Evolutionary conservation across 2,888 invertebrate genomes (phyloP), one percentile per base, ranked within the genome.

Genomic region (Caenorhabditis afra): DNA sequence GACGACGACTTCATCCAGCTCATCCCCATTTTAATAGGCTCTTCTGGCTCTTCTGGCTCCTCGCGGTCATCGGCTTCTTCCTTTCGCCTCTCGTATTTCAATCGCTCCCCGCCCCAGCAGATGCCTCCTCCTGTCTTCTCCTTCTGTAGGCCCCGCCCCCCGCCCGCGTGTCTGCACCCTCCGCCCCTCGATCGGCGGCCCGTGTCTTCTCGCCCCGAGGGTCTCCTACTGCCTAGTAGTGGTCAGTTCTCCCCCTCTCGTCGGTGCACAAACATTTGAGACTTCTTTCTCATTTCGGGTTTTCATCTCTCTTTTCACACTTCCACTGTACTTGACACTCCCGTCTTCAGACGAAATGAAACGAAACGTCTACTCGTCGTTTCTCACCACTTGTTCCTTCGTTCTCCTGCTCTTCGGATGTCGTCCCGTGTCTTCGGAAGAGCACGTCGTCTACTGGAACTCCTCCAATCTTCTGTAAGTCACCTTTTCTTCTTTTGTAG

Each of bases 1-100:
- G 23, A 18, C 47, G 23, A 18, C 47, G 44, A 44, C 41, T 49
- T 73, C 64, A 73, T 73, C 73, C 64, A 73, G 73, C 73, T 73
- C 73, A 73, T 73, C 73, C 64, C 35, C 73, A 64, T 73, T 73
- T 73, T 73, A 73, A 73, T 73, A 73, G 73, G 73, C 73, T 64
- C 57, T 58, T 44, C 20, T 52, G 29, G 73, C 73, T 64, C 57
- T 58, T 44, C 20, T 52, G 29, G 41, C 49, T 55, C 29, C 55
- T 55, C 49, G 55, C 73, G 62, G 61, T 73, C 73, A 61, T 52
- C 70, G 61, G 50, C 73, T 73, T 53, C 53, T 55, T 62, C 44
- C 62, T 49, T 18, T 55, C 59, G 45, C 73, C 37, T 70, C 71
- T 73, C 73, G 64, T 64, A 73, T 73, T 73, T 73, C 73, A 73